Percentiles rank a stretch among this genome's conserved stretches.
phyloP scores from a whole-genome alignment of 1,140 invertebrate genomes.

The Drosophila sechellia region DNA sequence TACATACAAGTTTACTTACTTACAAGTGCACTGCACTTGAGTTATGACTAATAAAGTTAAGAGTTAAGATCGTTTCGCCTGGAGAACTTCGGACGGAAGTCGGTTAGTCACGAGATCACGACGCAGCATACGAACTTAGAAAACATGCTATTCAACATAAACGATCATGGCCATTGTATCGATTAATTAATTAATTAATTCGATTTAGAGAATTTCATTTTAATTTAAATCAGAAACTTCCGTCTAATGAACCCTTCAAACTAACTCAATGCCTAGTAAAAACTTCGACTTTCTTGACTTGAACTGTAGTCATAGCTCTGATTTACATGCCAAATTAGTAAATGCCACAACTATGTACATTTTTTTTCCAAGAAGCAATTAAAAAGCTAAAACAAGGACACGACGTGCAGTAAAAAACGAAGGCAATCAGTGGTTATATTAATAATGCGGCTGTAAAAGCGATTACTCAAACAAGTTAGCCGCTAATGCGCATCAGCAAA shows the following conservation, averaged over 20 bases:
- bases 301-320: no score
- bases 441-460: constrained; percentile 21
- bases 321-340: neutral
- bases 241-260: no score
- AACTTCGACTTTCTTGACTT: no score
- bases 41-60: constrained; percentile 18
- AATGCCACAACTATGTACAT: no score
- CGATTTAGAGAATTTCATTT: no score
- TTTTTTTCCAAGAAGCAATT: neutral
- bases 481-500: constrained; percentile 27
- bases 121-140: neutral
- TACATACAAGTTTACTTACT: constrained; percentile 41
- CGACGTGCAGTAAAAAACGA: constrained; percentile 8
- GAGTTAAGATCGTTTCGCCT: neutral
- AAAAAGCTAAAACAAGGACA: constrained; percentile 13
- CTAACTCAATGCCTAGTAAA: no score
- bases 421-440: constrained; percentile 20
- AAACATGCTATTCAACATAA: no score
- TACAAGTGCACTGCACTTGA: constrained; percentile 18
- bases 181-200: no score
- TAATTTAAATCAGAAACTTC: no score
- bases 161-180: no score
- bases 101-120: neutral
- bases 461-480: constrained; percentile 15
- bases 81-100: neutral